Evolutionary conservation across 2,113 vertebrate species (phyloP), one percentile per base, ranked within the genome.

Genomic region (Oceanodroma tethys): DNA sequence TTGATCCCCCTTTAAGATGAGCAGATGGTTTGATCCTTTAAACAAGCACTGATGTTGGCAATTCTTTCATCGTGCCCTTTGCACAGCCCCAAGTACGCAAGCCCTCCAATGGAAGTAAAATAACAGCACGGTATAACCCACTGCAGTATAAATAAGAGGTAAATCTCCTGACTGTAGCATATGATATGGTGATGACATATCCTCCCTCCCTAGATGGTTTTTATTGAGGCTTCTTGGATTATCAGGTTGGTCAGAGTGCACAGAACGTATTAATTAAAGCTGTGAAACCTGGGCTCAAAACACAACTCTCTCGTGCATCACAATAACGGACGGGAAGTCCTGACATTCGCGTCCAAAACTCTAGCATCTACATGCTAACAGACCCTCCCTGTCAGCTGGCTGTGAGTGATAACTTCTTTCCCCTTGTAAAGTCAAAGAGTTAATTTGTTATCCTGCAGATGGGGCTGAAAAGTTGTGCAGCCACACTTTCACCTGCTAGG

Each of bases 201-300:
- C 67, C 42, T 96, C 63, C 78, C 71, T 95, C 93, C 85, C 90
- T 96, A 21, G 78, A 80, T 88, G 60, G 22, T 71, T 97, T 96
- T 96, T 91, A 66, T 71, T 84, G 82, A 90, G 86, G 71, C 80
- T 95, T 87, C 96, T 91, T 93, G 91, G 90, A 93, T 97, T 92
- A 92, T 90, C 73, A 76, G 78, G 52, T 88, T 94, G 88, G 91
- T 91, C 92, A 95, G 81, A 95, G 96, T 83, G 95, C 95, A 84
- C 89, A 96, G 78, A 84, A 90, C 32, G 1, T 93, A 97, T 96
- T 96, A 81, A 96, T 97, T 97, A 95, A 96, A 93, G n/a, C 70
- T 70, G 72, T 53, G 68, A 83, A 92, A 36, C 50, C 71, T 47
- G 67, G 66, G 40, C 94, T 96, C 68, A 55, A 93, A 72, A 25